These are phyloP conservation scores for Sciurus carolinensis DNA, from an alignment of 2,797 vertebrate species.

Conservation along the genomic window DNA sequence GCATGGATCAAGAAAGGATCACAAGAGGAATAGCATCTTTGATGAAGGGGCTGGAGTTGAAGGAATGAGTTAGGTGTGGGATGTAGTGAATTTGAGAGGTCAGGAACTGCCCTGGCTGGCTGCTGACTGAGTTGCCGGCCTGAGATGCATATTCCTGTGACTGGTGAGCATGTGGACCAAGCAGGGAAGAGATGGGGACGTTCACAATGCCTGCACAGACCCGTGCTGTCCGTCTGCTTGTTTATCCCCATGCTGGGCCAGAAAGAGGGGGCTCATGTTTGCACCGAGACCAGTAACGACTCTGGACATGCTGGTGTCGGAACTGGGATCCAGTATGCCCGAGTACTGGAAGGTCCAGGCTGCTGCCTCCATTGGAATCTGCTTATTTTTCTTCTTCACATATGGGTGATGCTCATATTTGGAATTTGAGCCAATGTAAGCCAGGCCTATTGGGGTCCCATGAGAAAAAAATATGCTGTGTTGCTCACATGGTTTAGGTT, in stretches of 20 bases:
- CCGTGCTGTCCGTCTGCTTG: rapidly evolving
- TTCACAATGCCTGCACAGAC: rapidly evolving
- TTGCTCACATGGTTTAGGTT: background rate
- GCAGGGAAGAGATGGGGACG: rapidly evolving
- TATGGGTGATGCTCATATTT: background rate
- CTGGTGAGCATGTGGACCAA: rapidly evolving
- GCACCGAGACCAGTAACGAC: no score
- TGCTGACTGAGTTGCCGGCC: background rate
- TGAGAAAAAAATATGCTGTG: background rate
- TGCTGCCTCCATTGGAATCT: background rate
- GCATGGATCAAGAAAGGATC: no score
- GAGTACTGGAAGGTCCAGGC: rapidly evolving
- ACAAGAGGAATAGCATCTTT: rapidly evolving
- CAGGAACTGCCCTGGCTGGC: background rate
- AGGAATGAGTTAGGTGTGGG: no score
- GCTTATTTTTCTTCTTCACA: background rate
- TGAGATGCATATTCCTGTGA: rapidly evolving
- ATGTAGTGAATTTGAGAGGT: background rate
- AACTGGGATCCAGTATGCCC: background rate
- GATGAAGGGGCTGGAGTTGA: rapidly evolving
- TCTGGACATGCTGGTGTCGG: rapidly evolving
- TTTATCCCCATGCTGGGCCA: background rate
- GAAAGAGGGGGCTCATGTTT: background rate
- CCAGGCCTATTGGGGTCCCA: background rate
- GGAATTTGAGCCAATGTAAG: background rate